Base-by-base conservation (phyloP, 2,888 invertebrate species). In the Acheta domesticus region DNA sequence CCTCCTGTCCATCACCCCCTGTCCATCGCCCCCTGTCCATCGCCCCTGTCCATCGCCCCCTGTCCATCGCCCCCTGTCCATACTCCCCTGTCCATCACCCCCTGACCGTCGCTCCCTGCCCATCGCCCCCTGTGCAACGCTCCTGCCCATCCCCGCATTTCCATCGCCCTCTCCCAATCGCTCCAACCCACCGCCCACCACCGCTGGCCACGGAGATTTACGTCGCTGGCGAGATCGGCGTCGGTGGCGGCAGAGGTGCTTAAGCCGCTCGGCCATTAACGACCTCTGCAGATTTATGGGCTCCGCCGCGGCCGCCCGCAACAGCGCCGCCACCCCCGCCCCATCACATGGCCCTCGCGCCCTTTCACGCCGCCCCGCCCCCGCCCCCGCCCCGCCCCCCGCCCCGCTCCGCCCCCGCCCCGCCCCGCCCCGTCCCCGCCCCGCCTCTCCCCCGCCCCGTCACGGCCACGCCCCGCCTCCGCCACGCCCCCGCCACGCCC, bases 241-340 rank as follows among this genome's bases (percentile, higher is more conserved):
- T 62, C 62, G 62, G 62, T 62, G 62, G 62, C 62, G n/a, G 62
- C n/a, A 14, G 62, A 14, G 62, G 62, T 62, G 62, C 62, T 62
- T 62, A 62, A 62, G 62, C 62, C 62, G n/a, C 16, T n/a, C 62
- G 62, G 62, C 62, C 62, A 62, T 62, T 62, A 62, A 62, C 62
- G 62, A 62, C 62, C n/a, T 62, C n/a, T 14, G 16, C 62, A 62
- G 62, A 62, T 62, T 62, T 62, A 11, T 62, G n/a, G 62, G 62
- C 62, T 4, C 62, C n/a, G n/a, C 62, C n/a, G 62, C 62, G n/a
- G 62, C 62, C 62, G 62, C 62, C 62, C 62, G 62, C n/a, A 62
- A 14, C 62, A n/a, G 62, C n/a, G 11, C 62, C 3, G 62, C n/a
- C 16, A n/a, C 16, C 36, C 62, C 62, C 62, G 14, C 62, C 62